Evolutionary conservation across 92 coral and sea anemone genomes (phyloP).

Genomic region (Epizoanthus ramosus): DNA sequence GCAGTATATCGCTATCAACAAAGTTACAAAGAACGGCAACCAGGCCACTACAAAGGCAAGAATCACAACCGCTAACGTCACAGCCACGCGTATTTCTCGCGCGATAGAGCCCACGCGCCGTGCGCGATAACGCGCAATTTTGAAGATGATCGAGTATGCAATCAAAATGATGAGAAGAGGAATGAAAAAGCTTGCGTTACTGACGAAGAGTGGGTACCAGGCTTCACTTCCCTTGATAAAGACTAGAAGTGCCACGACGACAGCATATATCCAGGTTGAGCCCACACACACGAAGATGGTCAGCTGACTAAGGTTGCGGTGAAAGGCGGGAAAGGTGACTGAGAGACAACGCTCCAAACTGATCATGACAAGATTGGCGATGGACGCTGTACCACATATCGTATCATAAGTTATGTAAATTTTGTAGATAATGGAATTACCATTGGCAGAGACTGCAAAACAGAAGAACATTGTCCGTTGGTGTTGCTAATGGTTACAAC

Average conservation of each 20-base stretch:
- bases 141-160: conserved; percentile 77
- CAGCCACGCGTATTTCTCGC: conserved; percentile 91
- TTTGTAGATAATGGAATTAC: conserved; percentile 47
- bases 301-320: conserved; percentile 75
- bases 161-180: conserved; percentile 80
- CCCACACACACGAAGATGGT: conserved; percentile 66
- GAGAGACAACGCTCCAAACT: conserved; percentile 94
- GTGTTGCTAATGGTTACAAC: too few relatives aligned
- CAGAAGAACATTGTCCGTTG: neutral
- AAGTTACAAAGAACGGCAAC: conserved; percentile 78
- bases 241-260: conserved; percentile 64
- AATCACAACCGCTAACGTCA: conserved; percentile 90
- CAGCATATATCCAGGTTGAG: conserved; percentile 81
- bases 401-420: conserved; percentile 87
- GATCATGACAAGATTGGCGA: conserved; percentile 84
- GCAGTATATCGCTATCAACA: conserved; percentile 65
- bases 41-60: conserved; percentile 86
- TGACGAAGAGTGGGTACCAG: conserved; percentile 80
- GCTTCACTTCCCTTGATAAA: conserved; percentile 40
- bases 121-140: conserved; percentile 82
- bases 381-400: conserved; percentile 86
- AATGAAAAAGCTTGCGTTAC: conserved; percentile 75
- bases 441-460: conserved; percentile 46
- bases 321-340: conserved; percentile 88
- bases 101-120: conserved; percentile 75